phyloP scores from a whole-genome alignment of 2,888 invertebrate genomes.

The Agriopis aurantiaria region DNA sequence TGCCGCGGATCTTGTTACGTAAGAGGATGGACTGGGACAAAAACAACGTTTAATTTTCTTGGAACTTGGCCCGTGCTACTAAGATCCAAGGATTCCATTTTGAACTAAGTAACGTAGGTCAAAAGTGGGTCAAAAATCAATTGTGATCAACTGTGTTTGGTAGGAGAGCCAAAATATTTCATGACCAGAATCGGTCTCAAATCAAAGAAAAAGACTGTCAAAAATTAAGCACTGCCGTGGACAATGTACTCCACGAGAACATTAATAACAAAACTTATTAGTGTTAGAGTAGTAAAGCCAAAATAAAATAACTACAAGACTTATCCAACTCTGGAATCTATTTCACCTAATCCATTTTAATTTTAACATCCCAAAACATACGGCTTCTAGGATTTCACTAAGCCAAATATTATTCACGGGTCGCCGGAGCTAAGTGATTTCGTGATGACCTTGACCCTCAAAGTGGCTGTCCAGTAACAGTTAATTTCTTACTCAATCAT shows the following conservation, averaged over 20 bases:
- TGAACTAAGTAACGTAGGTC: not conserved
- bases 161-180: not conserved
- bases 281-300: not conserved
- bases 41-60: slow-evolving; percentile 54
- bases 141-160: not conserved
- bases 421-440: slow-evolving; percentile 26
- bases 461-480: slow-evolving; percentile 35
- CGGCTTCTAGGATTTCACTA: slow-evolving; percentile 13
- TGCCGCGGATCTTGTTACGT: slow-evolving; percentile 43
- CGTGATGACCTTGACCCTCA: slow-evolving; percentile 30
- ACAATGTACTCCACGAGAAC: not conserved
- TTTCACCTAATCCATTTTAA: not conserved
- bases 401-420: slow-evolving; percentile 19
- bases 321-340: not conserved
- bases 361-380: not conserved
- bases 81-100: slow-evolving; percentile 17
- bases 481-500: slow-evolving; percentile 34
- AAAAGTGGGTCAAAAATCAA: slow-evolving; percentile 8
- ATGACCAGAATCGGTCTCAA: not conserved
- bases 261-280: not conserved
- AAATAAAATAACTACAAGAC: not conserved
- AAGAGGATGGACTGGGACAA: slow-evolving; percentile 45
- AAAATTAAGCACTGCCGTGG: not conserved
- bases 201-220: not conserved
- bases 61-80: slow-evolving; percentile 39